phyloP scores from a whole-genome alignment of 2,113 vertebrate genomes.

The Puffinus mauretanicus region DNA sequence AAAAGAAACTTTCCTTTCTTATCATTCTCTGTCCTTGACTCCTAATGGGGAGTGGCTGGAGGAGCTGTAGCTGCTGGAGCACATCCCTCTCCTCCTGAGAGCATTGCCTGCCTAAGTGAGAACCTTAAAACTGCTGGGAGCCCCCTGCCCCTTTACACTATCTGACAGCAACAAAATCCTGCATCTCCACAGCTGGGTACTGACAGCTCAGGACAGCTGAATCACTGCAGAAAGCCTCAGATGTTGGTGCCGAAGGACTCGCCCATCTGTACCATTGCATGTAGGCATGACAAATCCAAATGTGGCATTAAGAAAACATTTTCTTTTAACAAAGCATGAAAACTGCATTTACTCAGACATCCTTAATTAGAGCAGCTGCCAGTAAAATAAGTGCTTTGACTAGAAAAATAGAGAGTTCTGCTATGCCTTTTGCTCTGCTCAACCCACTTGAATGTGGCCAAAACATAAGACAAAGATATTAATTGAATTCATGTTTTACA shows the following conservation, averaged over 20 bases:
- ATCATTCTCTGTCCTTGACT: neutral
- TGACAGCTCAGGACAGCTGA: slow-evolving; percentile 45
- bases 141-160: neutral
- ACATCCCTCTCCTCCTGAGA: neutral
- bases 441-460: slow-evolving; percentile 3
- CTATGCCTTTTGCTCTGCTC: slow-evolving; percentile 36
- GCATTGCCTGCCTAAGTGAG: neutral
- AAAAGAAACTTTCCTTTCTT: neutral
- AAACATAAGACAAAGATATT: slow-evolving; percentile 37
- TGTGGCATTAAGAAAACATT: neutral
- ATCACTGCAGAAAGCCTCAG: neutral
- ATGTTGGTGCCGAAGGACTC: neutral
- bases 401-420: slow-evolving; percentile 15
- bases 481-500: slow-evolving; percentile 21
- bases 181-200: neutral
- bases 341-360: slow-evolving; percentile 26
- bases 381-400: slow-evolving; percentile 24
- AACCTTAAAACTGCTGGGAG: neutral
- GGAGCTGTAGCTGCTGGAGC: neutral
- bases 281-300: neutral
- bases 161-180: neutral
- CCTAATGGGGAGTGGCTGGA: neutral
- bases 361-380: slow-evolving; percentile 55
- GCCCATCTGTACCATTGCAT: neutral
- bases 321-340: slow-evolving; percentile 24